Evolutionary conservation across 1,140 invertebrate species (phyloP).

Genomic region (Dreissena polymorpha): DNA sequence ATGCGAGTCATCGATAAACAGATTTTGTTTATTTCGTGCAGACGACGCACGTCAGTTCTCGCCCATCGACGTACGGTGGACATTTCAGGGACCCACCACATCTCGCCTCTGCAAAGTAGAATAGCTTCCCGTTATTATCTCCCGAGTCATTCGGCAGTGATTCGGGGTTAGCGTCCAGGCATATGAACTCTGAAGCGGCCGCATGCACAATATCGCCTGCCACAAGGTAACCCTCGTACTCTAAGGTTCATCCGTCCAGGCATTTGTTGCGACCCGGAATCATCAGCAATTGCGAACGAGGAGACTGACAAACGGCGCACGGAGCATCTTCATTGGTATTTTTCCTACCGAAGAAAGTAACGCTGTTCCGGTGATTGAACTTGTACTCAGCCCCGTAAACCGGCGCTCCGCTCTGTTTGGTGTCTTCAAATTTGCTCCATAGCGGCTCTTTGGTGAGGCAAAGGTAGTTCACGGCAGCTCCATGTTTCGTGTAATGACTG

Average conservation of each 20-base stretch:
- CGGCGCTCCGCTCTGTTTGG: neutral
- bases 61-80: constrained; percentile 33
- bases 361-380: neutral
- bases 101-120: constrained; percentile 29
- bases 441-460: neutral
- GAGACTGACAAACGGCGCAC: constrained; percentile 52
- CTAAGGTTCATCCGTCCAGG: constrained; percentile 42
- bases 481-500: neutral
- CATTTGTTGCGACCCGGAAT: constrained; percentile 50
- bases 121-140: neutral
- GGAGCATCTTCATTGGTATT: constrained; percentile 21
- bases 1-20: neutral
- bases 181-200: constrained; percentile 35
- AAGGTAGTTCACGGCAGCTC: neutral
- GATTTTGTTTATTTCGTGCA: constrained; percentile 15
- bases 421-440: constrained; percentile 7
- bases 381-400: constrained; percentile 33
- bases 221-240: constrained; percentile 43
- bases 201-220: neutral
- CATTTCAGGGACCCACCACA: constrained; percentile 30
- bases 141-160: neutral
- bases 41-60: constrained; percentile 32
- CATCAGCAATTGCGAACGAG: constrained; percentile 35
- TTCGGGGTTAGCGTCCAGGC: constrained; percentile 33
- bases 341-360: neutral